Evolutionary conservation across 1,140 invertebrate species (phyloP).

Genomic region (Eufriesea mexicana): DNA sequence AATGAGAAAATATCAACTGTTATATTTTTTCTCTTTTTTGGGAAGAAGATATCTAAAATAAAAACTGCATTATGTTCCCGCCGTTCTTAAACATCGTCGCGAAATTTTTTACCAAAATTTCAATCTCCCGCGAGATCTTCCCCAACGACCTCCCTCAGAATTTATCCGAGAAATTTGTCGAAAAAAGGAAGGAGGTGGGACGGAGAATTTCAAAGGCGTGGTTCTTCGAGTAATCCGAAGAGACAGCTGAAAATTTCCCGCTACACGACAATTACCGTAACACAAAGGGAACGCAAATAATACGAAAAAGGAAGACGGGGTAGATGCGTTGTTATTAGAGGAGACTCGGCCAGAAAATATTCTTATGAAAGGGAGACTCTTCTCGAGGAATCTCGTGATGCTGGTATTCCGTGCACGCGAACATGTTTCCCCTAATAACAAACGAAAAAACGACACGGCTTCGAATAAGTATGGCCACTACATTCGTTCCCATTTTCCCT

Average conservation of each 20-base stretch:
- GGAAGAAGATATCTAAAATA: too few relatives aligned
- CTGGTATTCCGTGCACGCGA: slow-evolving; percentile 7
- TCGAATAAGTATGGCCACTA: neutral
- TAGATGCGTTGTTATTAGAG: neutral
- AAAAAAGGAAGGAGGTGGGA: neutral
- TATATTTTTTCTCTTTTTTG: too few relatives aligned
- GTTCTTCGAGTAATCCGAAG: neutral
- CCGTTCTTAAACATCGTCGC: too few relatives aligned
- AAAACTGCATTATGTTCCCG: too few relatives aligned
- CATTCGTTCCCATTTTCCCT: neutral
- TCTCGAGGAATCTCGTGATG: neutral
- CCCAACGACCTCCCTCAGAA: too few relatives aligned
- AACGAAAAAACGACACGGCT: neutral
- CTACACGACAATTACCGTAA: slow-evolving; percentile 3
- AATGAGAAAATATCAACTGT: too few relatives aligned
- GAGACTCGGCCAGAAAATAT: slow-evolving; percentile 20
- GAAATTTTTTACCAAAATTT: too few relatives aligned
- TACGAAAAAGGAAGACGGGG: neutral
- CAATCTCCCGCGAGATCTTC: too few relatives aligned
- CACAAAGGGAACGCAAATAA: neutral
- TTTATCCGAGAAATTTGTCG: too few relatives aligned
- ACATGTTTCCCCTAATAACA: neutral
- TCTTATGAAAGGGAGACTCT: slow-evolving; percentile 25
- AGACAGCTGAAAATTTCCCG: neutral
- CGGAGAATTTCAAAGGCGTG: neutral